These are phyloP conservation scores for Pteronotus mesoamericanus DNA, from an alignment of 2,797 vertebrate genomes.

Conservation along the genomic window DNA sequence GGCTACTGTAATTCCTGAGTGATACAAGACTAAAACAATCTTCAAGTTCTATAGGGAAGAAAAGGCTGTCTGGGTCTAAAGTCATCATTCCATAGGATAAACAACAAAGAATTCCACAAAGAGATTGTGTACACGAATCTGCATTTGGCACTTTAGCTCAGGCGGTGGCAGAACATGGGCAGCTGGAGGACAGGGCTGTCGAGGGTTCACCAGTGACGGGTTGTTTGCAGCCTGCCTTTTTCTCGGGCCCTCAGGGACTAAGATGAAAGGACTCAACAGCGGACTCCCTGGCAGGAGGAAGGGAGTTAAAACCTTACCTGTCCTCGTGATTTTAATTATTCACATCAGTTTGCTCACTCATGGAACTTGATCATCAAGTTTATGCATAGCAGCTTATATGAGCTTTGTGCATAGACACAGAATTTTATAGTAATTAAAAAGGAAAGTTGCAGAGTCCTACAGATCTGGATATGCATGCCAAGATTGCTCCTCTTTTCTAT, in stretches of 20 bases:
- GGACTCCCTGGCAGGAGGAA: background rate
- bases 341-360: background rate
- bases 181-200: fast-evolving
- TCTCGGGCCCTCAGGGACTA: background rate
- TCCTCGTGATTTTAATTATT: background rate
- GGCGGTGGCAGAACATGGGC: background rate
- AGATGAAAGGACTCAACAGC: background rate
- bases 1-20: background rate
- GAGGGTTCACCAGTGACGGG: background rate
- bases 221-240: background rate
- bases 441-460: background rate
- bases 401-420: background rate
- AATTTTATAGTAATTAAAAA: background rate
- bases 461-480: background rate
- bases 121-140: background rate
- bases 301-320: background rate
- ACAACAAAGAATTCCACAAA: background rate
- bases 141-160: background rate
- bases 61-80: background rate
- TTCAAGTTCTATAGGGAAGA: background rate
- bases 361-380: background rate
- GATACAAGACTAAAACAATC: background rate
- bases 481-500: background rate
- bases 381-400: background rate
- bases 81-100: background rate